Evolutionary conservation across 1,140 invertebrate species (phyloP).

Genomic region (Drosophila ohnishii): DNA sequence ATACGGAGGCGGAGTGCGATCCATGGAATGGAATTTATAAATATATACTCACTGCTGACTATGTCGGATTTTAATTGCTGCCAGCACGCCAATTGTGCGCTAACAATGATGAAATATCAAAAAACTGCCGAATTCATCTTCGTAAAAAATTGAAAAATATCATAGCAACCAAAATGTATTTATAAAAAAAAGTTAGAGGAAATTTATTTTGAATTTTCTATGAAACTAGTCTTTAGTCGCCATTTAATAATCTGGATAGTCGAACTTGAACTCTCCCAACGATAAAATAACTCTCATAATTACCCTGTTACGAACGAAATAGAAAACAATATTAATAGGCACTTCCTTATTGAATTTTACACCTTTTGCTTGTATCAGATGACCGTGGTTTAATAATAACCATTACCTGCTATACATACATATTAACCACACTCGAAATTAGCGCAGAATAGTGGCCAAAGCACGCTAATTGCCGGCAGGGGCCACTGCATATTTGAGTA

Average conservation of each 20-base stretch:
- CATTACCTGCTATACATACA: neutral
- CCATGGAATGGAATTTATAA: slow-evolving; percentile 21
- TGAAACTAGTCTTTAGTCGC: neutral
- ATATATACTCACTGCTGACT: slow-evolving; percentile 1
- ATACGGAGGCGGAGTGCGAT: neutral
- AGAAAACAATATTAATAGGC: neutral
- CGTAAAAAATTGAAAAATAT: neutral
- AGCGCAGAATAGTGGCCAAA: neutral
- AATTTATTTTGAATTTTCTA: neutral
- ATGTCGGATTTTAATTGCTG: slow-evolving; percentile 32
- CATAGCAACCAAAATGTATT: neutral
- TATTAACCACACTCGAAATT: slow-evolving; percentile 27
- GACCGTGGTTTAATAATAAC: slow-evolving; percentile 13
- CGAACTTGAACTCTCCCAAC: neutral
- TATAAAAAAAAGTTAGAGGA: neutral
- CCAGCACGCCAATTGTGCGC: slow-evolving; percentile 24
- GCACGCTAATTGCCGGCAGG: slow-evolving; percentile 37
- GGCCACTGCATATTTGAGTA: neutral
- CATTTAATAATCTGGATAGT: no score
- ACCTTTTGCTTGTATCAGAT: neutral
- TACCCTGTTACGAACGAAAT: neutral
- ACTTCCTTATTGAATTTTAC: neutral
- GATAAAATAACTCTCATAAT: neutral
- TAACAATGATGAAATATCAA: slow-evolving; percentile 29
- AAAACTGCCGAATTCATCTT: neutral